A percentile compares a stretch with the other conserved stretches of the same genome.
Conservation (phyloP, 2,797 vertebrate genomes). For the Remorina albescens region DNA sequence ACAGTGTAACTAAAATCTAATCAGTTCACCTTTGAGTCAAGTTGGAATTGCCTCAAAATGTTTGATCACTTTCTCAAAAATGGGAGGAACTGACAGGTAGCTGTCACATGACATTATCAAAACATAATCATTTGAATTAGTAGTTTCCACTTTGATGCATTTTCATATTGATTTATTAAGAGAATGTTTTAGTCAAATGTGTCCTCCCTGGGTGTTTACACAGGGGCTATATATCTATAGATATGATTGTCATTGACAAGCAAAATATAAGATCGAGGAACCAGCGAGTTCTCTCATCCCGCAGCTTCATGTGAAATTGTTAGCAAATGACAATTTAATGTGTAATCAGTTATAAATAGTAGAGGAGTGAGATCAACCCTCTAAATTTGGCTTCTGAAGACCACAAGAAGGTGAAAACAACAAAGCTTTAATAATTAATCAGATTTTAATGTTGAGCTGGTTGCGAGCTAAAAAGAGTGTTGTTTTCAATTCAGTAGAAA, state of each 20-base stretch:
- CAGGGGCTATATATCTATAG: not conserved
- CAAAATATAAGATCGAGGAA: not conserved
- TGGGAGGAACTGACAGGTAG: too few relatives aligned
- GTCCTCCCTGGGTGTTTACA: not conserved
- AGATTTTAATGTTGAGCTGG: not conserved
- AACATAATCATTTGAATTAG: not conserved
- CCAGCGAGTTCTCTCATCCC: not conserved
- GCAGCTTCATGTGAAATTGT: not conserved
- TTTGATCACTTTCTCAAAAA: too few relatives aligned
- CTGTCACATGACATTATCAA: too few relatives aligned
- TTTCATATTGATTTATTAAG: not conserved
- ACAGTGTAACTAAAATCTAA: too few relatives aligned
- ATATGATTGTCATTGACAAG: not conserved
- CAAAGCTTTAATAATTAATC: constrained; percentile 4
- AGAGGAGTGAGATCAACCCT: not conserved
- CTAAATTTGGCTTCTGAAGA: not conserved
- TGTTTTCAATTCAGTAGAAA: not conserved
- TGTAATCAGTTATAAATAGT: not conserved
- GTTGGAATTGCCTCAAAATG: too few relatives aligned
- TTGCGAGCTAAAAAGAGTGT: not conserved
- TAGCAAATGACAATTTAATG: not conserved
- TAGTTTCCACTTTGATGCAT: too few relatives aligned
- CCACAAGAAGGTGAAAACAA: not conserved
- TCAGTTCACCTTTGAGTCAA: too few relatives aligned
- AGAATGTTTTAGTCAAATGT: not conserved